A percentile compares a stretch with the other conserved stretches of the same genome.
These are phyloP conservation scores for Drosophila nr. perissopoda DNA, from an alignment of 2,888 invertebrate genomes.

Conservation along the genomic window DNA sequence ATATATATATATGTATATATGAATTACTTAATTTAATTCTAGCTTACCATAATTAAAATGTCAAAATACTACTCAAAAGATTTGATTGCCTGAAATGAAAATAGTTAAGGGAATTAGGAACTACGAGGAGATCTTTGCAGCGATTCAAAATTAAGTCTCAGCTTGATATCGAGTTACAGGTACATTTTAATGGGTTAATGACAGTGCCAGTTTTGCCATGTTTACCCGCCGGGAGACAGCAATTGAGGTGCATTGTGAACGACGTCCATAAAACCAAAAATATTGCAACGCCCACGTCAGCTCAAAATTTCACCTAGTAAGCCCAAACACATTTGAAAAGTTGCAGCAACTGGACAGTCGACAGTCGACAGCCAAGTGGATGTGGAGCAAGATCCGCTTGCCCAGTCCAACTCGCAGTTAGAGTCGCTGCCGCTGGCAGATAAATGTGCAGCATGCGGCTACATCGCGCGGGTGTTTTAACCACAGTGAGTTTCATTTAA, in stretches of 20 bases:
- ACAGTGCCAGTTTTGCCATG: conserved; percentile 40
- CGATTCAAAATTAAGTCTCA: conserved; percentile 25
- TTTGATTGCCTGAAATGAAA: background rate
- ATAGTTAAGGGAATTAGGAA: background rate
- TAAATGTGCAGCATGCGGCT: conserved; percentile 55
- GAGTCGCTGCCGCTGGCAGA: conserved; percentile 58
- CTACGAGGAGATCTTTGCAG: background rate
- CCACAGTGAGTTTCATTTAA: conserved; percentile 69
- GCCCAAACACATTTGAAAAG: conserved; percentile 57
- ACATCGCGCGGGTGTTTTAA: conserved; percentile 66
- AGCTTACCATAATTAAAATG: background rate
- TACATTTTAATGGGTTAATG: conserved; percentile 56
- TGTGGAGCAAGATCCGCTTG: conserved; percentile 70
- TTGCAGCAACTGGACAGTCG: conserved; percentile 36
- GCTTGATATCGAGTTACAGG: conserved; percentile 39
- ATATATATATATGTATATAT: background rate
- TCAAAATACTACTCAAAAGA: background rate
- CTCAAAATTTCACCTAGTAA: conserved; percentile 70
- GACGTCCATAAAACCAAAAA: conserved; percentile 65
- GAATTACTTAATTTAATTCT: background rate
- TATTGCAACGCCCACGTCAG: conserved; percentile 69
- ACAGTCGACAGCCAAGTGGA: conserved; percentile 49
- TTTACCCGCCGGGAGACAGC: conserved; percentile 50
- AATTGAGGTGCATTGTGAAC: conserved; percentile 58
- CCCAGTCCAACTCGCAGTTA: conserved; percentile 30